Evolutionary conservation across 1,140 invertebrate genomes (phyloP).

Genomic region (Trinorchestia longiramus): DNA sequence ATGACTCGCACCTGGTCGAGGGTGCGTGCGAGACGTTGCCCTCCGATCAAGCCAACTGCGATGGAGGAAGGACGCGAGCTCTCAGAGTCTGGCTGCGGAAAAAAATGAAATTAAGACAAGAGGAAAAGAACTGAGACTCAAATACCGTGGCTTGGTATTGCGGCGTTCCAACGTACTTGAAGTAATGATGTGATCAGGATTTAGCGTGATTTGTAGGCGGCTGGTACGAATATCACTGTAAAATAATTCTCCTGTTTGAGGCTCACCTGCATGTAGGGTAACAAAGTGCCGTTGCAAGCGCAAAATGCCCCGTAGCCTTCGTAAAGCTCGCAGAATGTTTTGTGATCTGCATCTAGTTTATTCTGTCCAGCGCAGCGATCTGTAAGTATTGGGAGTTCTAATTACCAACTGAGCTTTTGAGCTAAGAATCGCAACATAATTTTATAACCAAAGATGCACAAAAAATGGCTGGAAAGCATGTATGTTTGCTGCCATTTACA

Average conservation of each 20-base stretch:
- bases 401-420: not conserved
- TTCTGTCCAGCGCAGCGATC: not conserved
- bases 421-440: not conserved
- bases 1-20: constrained; percentile 70
- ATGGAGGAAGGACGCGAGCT: not conserved
- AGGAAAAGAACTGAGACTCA: too few relatives aligned
- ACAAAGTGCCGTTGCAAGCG: constrained; percentile 18
- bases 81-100: not conserved
- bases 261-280: constrained; percentile 18
- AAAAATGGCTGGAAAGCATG: too few relatives aligned
- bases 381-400: not conserved
- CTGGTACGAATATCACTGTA: not conserved
- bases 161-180: too few relatives aligned
- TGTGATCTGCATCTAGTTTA: not conserved
- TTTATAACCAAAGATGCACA: not conserved
- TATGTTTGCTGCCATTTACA: too few relatives aligned
- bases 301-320: constrained; percentile 44
- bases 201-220: too few relatives aligned
- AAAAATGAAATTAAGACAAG: not conserved
- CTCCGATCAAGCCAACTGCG: constrained; percentile 61
- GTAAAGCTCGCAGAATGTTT: constrained; percentile 54
- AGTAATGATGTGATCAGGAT: too few relatives aligned
- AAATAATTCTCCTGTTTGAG: not conserved
- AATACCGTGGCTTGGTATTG: too few relatives aligned
- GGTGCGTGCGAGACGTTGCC: constrained; percentile 55